Percentiles rank a stretch among this genome's conserved stretches.
Conservation (phyloP, 2,113 vertebrate genomes). For the Ictalurus punctatus region DNA sequence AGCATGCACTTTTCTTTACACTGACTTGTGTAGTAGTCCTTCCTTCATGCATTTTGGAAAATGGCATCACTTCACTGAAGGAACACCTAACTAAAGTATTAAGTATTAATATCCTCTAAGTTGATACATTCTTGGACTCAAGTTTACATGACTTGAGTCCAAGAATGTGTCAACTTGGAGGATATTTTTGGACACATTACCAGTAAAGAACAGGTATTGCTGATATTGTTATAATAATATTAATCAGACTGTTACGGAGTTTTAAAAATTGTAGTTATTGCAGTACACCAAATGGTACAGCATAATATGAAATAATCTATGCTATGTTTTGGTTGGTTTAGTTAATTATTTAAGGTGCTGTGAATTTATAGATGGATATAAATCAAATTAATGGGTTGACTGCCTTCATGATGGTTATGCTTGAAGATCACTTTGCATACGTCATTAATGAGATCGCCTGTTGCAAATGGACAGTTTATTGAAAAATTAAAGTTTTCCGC, state of each 20-base stretch:
- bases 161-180: neutral
- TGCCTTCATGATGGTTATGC: neutral
- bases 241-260: neutral
- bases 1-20: slow-evolving; percentile 74
- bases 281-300: neutral
- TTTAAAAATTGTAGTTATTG: neutral
- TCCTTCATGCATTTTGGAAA: slow-evolving; percentile 37
- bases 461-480: neutral
- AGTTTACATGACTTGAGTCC: neutral
- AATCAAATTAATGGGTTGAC: neutral
- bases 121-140: too few species aligned
- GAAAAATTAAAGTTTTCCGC: neutral
- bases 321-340: neutral
- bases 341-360: neutral
- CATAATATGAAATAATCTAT: neutral
- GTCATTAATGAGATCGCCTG: neutral
- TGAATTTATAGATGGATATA: neutral
- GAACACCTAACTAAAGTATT: neutral
- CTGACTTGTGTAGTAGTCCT: slow-evolving; percentile 58
- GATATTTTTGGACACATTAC: neutral
- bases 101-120: neutral
- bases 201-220: neutral
- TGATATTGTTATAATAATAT: neutral
- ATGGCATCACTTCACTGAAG: slow-evolving; percentile 45
- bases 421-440: neutral